Evolutionary conservation across 37 sponge, comb jelly and placozoan species (phyloP).

Genomic region (Agelas oroides): DNA sequence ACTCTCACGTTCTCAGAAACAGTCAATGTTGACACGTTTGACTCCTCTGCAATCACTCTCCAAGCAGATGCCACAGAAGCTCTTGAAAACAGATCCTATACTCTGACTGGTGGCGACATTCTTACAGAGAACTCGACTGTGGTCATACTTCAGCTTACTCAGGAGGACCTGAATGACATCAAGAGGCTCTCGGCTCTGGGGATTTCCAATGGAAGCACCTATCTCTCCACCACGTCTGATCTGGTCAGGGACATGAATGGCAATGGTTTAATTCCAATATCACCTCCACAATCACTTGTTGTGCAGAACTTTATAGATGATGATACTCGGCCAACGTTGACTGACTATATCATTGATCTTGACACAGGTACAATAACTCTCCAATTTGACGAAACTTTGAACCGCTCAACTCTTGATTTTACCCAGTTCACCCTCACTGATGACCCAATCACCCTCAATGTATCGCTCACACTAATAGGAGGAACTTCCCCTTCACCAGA

Average conservation of each 20-base stretch:
- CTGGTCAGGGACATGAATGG: conserved; percentile 83
- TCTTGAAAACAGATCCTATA: conserved; percentile 18
- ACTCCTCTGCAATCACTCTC: conserved; percentile 66
- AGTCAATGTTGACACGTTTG: conserved; percentile 73
- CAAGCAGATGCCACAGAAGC: conserved; percentile 24
- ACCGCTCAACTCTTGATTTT: conserved; percentile 55
- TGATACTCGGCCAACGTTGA: conserved; percentile 53
- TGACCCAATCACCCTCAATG: background rate
- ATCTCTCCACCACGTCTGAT: conserved; percentile 23
- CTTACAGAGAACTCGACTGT: conserved; percentile 56
- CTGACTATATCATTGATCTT: conserved; percentile 66
- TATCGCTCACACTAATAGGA: conserved; percentile 67
- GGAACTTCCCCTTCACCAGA: conserved; percentile 53
- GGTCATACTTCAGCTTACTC: conserved; percentile 51
- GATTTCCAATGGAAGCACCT: conserved; percentile 35
- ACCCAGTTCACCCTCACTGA: conserved; percentile 55
- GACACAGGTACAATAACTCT: conserved; percentile 59
- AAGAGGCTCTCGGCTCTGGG: conserved; percentile 71
- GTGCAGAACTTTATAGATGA: conserved; percentile 51
- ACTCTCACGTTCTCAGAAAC: conserved; percentile 78
- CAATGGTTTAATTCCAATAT: conserved; percentile 43
- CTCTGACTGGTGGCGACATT: conserved; percentile 75
- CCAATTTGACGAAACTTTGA: conserved; percentile 86
- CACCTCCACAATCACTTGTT: conserved; percentile 20
- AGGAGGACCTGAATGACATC: conserved; percentile 76